Base-by-base conservation (phyloP, 2,888 invertebrate genomes). In the Sinopyrophorus schimmeli region DNA sequence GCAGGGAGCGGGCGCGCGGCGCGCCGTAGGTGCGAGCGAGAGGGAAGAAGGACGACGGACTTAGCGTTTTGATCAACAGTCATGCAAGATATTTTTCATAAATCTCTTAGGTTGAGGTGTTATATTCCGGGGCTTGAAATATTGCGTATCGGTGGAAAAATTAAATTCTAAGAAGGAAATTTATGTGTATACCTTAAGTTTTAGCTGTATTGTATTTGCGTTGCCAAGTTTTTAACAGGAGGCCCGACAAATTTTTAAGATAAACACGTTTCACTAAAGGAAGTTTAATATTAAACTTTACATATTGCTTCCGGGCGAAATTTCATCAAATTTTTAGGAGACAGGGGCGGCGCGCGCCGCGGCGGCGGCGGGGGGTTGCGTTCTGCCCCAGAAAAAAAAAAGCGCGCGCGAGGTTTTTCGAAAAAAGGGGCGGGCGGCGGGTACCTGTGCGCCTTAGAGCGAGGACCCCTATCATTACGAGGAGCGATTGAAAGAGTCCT, bases 131-230 rank as follows among this genome's bases (percentile, higher is more conserved):
- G 57, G 35, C 52, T 47, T 58, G 56, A 58, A 58, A 58, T 58
- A 58, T 58, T 56, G 53, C 58, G 56, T 56, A 58, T 58, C 58
- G 58, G 58, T 53, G 56, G 54, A 58, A 58, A 58, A 58, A 57
- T 58, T 58, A 57, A 58, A 58, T 58, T 58, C 58, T 54, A 47
- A 39, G 35, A 46, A 34, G 42, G 40, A 49, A 52, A 56, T 54
- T 56, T 56, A 54, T 54, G 52, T 43, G 38, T 38, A 38, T 51
- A 26, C 39, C 30, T 47, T 46, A 49, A 49, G 49, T 38, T 38
- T 43, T 37, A 49, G 49, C 42, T 27, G 43, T 43, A 41, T 35
- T 35, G 41, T 38, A 31, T 49, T 49, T 49, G 27, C 28, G 42
- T 42, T 48, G 47, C 40, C 47, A 35, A 28, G 16, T 47, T 47